Conservation (phyloP, 2,888 invertebrate species). For the Sarcophaga subvicina region DNA sequence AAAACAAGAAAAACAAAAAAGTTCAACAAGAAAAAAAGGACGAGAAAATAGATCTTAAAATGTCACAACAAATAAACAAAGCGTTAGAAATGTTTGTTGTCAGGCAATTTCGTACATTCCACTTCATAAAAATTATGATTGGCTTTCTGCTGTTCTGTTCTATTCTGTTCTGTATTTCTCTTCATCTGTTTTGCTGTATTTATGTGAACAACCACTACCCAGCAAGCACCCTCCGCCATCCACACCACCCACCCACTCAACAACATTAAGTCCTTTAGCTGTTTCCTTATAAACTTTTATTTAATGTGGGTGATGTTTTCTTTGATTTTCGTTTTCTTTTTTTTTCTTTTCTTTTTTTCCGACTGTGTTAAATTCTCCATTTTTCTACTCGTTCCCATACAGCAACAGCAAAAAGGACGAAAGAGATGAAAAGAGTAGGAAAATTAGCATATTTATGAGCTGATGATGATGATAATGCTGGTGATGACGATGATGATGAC, state of each 20-base stretch:
- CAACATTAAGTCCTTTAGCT: slow-evolving; percentile 13
- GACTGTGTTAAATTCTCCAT: slow-evolving; percentile 21
- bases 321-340: not conserved
- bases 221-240: not conserved
- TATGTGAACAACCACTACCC: not conserved
- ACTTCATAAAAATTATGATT: slow-evolving; percentile 80
- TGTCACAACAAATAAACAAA: slow-evolving; percentile 72
- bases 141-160: slow-evolving; percentile 71
- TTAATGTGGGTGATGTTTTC: slow-evolving; percentile 49
- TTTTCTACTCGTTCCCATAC: not conserved
- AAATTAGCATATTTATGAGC: slow-evolving; percentile 78
- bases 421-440: slow-evolving; percentile 34
- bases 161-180: not conserved
- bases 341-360: not conserved
- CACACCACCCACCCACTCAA: slow-evolving; percentile 18
- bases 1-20: slow-evolving; percentile 3
- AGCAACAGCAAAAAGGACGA: slow-evolving; percentile 7
- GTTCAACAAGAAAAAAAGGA: slow-evolving; percentile 30
- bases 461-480: slow-evolving; percentile 47
- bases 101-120: slow-evolving; percentile 78
- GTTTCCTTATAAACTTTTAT: slow-evolving; percentile 44
- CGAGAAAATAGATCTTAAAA: slow-evolving; percentile 60
- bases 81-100: slow-evolving; percentile 72
- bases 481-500: slow-evolving; percentile 68
- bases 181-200: not conserved